Base-by-base conservation (phyloP, 2,797 vertebrate species). In the Adrianichthys oophorus region DNA sequence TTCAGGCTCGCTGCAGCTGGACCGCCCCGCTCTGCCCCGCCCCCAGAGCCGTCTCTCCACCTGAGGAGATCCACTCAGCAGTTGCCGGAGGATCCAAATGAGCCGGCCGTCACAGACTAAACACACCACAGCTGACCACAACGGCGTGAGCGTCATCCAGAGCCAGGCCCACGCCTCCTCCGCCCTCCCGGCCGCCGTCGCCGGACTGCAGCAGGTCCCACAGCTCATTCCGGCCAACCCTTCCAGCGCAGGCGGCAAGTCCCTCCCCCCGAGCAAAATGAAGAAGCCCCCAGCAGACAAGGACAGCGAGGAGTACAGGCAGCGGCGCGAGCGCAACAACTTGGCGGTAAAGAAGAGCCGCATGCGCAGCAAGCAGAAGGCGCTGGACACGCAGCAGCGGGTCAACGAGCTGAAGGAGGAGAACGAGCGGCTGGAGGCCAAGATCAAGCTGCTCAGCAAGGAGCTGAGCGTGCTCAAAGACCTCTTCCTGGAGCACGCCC, bases 351-450 rank as follows among this genome's bases (percentile, higher is more conserved):
- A 98, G 79, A 99, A 99, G 91, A 98, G 97, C 80, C 92, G 96
- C 12, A 93, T 96, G 94, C 95, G 96, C 83, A 97, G 95, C 90
- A 99, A 99, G 77, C 97, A 98, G 91, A 98, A 98, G 74, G 96
- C 97, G 0, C 94, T 95, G 85, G 97, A 99, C 80, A 99, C 97
- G 0, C 92, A 98, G 88, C 96, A 98, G 59, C 91, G 95, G 3
- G 97, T 98, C 68, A 96, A 98, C 78, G 96, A 98, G 93, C 93
- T 98, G 26, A 99, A 99, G 76, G 96, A 99, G 85, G 97, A 98
- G 89, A 99, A 99, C 15, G 96, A 99, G 87, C 94, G 96, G 1
- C 94, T 98, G 83, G 97, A 98, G 84, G 95, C 97, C 69, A 98
- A 98, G 88, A 98, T 99, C 82, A 98, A 98, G 69, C 92, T 98